Evolutionary conservation across 2,113 vertebrate genomes (phyloP).

Genomic region (Heterotis niloticus): DNA sequence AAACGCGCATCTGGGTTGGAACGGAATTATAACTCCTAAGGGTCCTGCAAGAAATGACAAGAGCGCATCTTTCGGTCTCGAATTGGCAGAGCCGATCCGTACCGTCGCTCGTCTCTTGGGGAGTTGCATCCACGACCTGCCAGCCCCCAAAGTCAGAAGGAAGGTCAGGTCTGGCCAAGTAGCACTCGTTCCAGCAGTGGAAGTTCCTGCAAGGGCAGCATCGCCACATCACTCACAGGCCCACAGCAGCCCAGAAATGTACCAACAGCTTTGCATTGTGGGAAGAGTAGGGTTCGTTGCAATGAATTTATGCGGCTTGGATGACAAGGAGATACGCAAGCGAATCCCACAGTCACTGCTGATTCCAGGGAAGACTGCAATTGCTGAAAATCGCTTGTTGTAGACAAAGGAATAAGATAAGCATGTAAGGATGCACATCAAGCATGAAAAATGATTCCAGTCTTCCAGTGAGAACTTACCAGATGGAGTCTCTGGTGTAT

Average conservation of each 20-base stretch:
- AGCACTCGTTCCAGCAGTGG: constrained; percentile 79
- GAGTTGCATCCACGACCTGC: constrained; percentile 76
- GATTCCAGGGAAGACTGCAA: too few species aligned
- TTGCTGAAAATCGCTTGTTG: too few species aligned
- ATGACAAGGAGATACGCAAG: too few species aligned
- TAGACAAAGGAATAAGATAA: too few species aligned
- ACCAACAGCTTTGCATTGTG: too few species aligned
- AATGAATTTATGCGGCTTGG: too few species aligned
- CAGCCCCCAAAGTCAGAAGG: constrained; percentile 75
- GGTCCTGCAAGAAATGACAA: not conserved
- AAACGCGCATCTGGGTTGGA: not conserved
- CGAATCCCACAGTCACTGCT: too few species aligned
- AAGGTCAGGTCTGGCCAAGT: constrained; percentile 75
- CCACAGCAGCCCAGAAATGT: too few species aligned
- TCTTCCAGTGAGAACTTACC: constrained; percentile 57
- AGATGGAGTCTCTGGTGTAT: constrained; percentile 78
- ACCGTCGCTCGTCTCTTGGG: constrained; percentile 80
- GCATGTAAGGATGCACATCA: too few species aligned
- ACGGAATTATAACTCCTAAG: too few species aligned
- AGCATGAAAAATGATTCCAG: not conserved
- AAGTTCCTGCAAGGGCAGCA: constrained; percentile 66
- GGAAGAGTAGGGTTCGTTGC: too few species aligned
- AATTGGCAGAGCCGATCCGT: constrained; percentile 3
- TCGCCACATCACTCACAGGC: not conserved
- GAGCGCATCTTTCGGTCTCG: too few species aligned